Base-by-base conservation (phyloP, 2,797 vertebrate species). In the Diceros bicornis region DNA sequence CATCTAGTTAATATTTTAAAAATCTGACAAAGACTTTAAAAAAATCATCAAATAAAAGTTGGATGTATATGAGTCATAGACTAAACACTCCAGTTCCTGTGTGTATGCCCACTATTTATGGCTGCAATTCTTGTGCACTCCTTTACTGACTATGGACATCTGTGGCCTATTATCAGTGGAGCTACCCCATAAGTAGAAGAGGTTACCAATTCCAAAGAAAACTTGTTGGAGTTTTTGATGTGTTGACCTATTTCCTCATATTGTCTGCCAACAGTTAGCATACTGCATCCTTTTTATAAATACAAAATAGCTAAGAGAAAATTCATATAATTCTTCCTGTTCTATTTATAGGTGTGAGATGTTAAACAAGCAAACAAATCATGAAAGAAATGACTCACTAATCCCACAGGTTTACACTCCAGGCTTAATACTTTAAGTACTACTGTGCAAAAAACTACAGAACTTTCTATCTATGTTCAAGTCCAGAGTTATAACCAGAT, bases 21-120 rank as follows among this genome's bases (percentile, higher is more conserved):
- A 95, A 69, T 84, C 20, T 11, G 62, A 94, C 13, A 77, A 94
- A 97, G 82, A 32, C 90, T 66, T 34, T 7, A 7, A 55, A 96
- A 96, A 74, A 52, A 74, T 21, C 25, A 71, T 85, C 74, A 83
- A 88, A 74, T 86, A 86, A 92, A 95, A 78, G 44, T 41, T 86
- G 81, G 79, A 78, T 88, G 79, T 50, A 47, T 11, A 32, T 5
- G 21, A 92, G 92, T 55, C 93, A 95, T 1, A 96, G 96, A 96
- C 95, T 95, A 97, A 97, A 96, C 96, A 96, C 18, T 71, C 34
- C 11, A 25, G 47, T 96, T 97, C 96, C 96, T 81, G 74, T 90
- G 90, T 94, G 74, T 27, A 16, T 3, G 44, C 52, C 83, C 72
- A 86, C 79, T 82, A 7, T 21, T 90, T 74, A 79, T 64, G 72